phyloP scores from a whole-genome alignment of 2,797 vertebrate genomes.

The Manis pentadactyla region DNA sequence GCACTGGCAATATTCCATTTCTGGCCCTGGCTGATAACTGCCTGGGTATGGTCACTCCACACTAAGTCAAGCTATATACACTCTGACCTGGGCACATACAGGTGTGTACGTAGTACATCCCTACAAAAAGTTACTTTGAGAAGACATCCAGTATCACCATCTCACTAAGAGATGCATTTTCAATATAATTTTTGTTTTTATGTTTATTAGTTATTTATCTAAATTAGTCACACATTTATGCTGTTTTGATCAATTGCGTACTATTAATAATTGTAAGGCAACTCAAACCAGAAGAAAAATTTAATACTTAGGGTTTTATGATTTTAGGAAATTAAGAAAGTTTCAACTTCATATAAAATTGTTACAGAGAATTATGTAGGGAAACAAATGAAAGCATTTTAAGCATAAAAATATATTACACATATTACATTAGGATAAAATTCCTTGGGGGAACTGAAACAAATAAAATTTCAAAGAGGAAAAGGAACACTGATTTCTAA shows the following conservation, averaged over 20 bases:
- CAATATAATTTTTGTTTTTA: conserved; percentile 33
- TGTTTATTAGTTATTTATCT: conserved; percentile 49
- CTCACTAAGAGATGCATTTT: not conserved
- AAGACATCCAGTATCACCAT: not conserved
- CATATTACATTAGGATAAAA: conserved; percentile 22
- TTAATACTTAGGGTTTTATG: conserved; percentile 30
- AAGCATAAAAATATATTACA: conserved; percentile 29
- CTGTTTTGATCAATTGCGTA: not conserved
- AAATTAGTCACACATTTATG: not conserved
- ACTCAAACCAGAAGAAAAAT: conserved; percentile 48
- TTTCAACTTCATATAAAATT: conserved; percentile 47
- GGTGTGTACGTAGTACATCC: accelerated
- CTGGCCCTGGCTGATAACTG: not conserved
- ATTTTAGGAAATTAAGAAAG: conserved; percentile 56
- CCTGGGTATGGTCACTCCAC: not conserved
- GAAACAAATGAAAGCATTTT: conserved; percentile 4
- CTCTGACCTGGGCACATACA: not conserved
- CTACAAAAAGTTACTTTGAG: not conserved
- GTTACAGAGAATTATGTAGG: not conserved
- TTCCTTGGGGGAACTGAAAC: not conserved
- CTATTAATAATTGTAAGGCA: conserved; percentile 1
- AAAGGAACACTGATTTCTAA: not conserved
- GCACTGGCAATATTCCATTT: not conserved
- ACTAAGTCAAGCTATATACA: not conserved
- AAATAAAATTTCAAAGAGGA: conserved; percentile 61